These are phyloP conservation scores for Bos taurus DNA, from an alignment of 2,113 vertebrate species.

Conservation along the genomic window ARS-UCD2.0 NC_037345.1:22448001-22448500, in stretches of 20 bases:
- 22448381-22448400: background rate
- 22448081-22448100: background rate
- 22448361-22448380: background rate
- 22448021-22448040: background rate
- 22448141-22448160: background rate
- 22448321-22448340: background rate
- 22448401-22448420: background rate
- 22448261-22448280: background rate
- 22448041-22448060: background rate
- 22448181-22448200: background rate
- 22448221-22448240: background rate
- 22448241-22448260: background rate
- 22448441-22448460: background rate
- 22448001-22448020: background rate
- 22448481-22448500: background rate
- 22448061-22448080: rapidly evolving
- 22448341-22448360: background rate
- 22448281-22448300: background rate
- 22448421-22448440: background rate
- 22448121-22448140: background rate
- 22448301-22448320: background rate
- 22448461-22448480: background rate
- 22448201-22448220: background rate
- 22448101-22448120: background rate
- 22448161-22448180: background rate